These are phyloP conservation scores for Torymus texanus DNA, from an alignment of 2,888 invertebrate species.

Conservation along the genomic window DNA sequence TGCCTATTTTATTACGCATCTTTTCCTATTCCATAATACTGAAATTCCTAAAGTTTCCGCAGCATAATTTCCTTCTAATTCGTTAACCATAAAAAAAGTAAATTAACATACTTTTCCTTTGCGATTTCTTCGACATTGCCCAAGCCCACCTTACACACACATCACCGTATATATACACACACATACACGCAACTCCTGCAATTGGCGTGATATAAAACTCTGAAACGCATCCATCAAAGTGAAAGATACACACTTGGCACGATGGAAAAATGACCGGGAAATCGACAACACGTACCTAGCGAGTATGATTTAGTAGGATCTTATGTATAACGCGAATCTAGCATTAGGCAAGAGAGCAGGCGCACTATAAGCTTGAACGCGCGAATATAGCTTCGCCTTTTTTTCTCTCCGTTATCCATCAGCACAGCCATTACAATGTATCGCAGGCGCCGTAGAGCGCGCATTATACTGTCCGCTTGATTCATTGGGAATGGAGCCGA, in stretches of 20 bases:
- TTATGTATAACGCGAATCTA: conserved; percentile 1
- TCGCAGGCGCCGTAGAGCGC: conserved; percentile 30
- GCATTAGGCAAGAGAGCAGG: conserved; percentile 17
- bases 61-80: too few relatives aligned
- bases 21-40: too few relatives aligned
- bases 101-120: too few relatives aligned
- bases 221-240: conserved; percentile 44
- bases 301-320: conserved; percentile 37
- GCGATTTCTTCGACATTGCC: too few relatives aligned
- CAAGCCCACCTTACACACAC: too few relatives aligned
- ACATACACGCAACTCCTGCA: not conserved
- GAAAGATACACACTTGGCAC: conserved; percentile 25
- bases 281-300: conserved; percentile 26
- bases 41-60: too few relatives aligned
- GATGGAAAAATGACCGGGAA: conserved; percentile 31
- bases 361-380: not conserved
- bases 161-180: too few relatives aligned
- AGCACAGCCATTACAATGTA: conserved; percentile 62
- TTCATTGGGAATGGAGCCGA: conserved; percentile 58
- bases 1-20: not conserved
- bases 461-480: conserved; percentile 68
- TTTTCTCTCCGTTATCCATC: conserved; percentile 12
- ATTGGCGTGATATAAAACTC: conserved; percentile 29
- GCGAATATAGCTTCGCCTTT: conserved; percentile 30
- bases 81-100: too few relatives aligned